Evolutionary conservation across 2,888 invertebrate species (phyloP).

Genomic region (Scaptomyza cyrtandrae): DNA sequence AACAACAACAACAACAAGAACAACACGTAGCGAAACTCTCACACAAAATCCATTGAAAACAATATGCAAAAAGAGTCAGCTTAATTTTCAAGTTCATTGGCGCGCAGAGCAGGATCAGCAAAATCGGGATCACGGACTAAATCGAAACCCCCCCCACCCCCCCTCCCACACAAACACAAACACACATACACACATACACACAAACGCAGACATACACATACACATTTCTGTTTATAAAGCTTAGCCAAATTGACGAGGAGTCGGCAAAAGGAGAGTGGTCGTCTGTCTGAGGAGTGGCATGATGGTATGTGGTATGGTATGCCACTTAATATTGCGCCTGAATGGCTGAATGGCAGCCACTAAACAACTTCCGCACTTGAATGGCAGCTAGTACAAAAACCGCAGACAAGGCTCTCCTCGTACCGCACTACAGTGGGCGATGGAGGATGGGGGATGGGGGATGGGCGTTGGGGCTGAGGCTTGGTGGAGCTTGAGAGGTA

Average conservation of each 20-base stretch:
- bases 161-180: not conserved
- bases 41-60: slow-evolving; percentile 7
- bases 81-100: slow-evolving; percentile 63
- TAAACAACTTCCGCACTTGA: slow-evolving; percentile 71
- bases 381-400: slow-evolving; percentile 53
- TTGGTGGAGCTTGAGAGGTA: not conserved
- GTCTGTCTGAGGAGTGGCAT: not conserved
- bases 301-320: slow-evolving; percentile 22
- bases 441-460: not conserved
- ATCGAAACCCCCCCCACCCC: slow-evolving; percentile 7
- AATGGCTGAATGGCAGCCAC: slow-evolving; percentile 57
- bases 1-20: not conserved
- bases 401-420: slow-evolving; percentile 45
- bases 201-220: not conserved
- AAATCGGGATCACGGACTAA: slow-evolving; percentile 34
- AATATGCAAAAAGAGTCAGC: slow-evolving; percentile 19
- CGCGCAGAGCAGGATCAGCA: slow-evolving; percentile 42
- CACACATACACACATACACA: not conserved
- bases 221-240: not conserved
- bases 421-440: not conserved
- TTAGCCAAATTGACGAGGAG: not conserved
- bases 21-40: not conserved
- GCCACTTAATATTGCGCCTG: slow-evolving; percentile 61
- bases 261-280: not conserved
- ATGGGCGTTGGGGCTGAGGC: not conserved